phyloP scores from a whole-genome alignment of 2,888 invertebrate genomes.

The Rambutsinella grinnellia region DNA sequence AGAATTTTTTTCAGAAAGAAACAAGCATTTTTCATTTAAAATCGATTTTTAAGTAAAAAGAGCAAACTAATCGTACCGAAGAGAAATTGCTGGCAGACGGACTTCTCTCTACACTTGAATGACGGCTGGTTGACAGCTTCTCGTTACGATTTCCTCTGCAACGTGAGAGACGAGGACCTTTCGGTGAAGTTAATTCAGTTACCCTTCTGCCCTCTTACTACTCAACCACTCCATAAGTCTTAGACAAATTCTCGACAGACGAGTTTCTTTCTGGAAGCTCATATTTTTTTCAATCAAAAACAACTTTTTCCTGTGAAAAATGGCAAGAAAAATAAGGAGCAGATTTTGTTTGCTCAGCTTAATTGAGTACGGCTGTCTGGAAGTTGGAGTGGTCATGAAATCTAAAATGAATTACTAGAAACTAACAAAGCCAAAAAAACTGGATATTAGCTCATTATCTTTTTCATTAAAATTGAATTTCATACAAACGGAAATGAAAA shows the following conservation, averaged over 20 bases:
- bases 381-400: slow-evolving; percentile 19
- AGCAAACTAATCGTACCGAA: not conserved
- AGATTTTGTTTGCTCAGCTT: too few relatives aligned
- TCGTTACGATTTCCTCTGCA: slow-evolving; percentile 50
- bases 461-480: too few relatives aligned
- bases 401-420: not conserved
- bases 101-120: slow-evolving; percentile 5
- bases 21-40: not conserved
- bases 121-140: slow-evolving; percentile 49
- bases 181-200: too few relatives aligned
- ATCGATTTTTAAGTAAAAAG: slow-evolving; percentile 1
- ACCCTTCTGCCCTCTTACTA: too few relatives aligned
- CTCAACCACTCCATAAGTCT: too few relatives aligned
- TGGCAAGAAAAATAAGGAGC: too few relatives aligned
- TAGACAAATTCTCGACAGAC: too few relatives aligned
- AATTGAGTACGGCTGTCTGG: too few relatives aligned
- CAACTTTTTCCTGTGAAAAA: not conserved
- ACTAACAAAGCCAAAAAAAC: not conserved
- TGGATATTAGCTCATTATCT: too few relatives aligned
- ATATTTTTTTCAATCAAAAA: too few relatives aligned
- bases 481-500: not conserved
- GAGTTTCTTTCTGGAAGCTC: too few relatives aligned
- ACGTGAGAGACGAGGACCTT: too few relatives aligned
- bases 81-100: slow-evolving; percentile 27
- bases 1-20: not conserved